These are phyloP conservation scores for Catalaphyllia jardinei DNA, from an alignment of 64 coral and sea anemone species.

Conservation along the genomic window DNA sequence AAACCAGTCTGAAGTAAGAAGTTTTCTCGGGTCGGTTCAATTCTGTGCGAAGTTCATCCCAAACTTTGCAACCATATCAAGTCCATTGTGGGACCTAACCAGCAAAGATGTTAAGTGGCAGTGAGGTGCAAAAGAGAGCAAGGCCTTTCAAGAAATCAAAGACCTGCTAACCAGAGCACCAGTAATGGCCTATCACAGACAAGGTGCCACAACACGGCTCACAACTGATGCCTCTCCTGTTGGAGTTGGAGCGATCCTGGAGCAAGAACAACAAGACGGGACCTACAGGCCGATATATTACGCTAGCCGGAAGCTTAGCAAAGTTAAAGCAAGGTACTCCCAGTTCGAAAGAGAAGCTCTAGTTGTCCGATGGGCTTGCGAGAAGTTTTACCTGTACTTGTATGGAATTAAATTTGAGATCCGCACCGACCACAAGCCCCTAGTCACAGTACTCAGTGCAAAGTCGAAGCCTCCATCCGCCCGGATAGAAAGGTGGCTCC, in stretches of 20 bases:
- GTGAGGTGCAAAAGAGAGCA: no score
- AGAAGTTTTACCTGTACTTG: constrained; percentile 12
- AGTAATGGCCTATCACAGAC: constrained; percentile 38
- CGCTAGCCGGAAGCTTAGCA: constrained; percentile 30
- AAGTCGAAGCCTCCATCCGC: constrained; percentile 52
- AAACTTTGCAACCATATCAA: constrained; percentile 49
- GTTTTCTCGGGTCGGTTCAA: constrained; percentile 24
- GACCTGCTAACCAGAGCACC: no score
- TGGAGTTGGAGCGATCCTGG: constrained; percentile 39
- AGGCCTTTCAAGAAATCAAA: no score
- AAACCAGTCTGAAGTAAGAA: neutral
- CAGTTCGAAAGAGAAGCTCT: constrained; percentile 34
- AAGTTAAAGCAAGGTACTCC: constrained; percentile 36
- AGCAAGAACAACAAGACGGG: constrained; percentile 17
- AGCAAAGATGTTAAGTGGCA: no score
- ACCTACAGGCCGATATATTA: constrained; percentile 42
- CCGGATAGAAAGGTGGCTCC: constrained; percentile 50
- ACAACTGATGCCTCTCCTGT: constrained; percentile 39
- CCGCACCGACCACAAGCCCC: no score
- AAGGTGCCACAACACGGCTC: constrained; percentile 14
- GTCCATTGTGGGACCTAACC: constrained; percentile 24
- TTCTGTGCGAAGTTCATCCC: constrained; percentile 72
- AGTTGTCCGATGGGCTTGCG: constrained; percentile 4
- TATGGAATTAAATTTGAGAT: constrained; percentile 9
- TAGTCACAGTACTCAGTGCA: no score